Conservation (phyloP, 2,888 invertebrate genomes). For the Taenaris catops region DNA sequence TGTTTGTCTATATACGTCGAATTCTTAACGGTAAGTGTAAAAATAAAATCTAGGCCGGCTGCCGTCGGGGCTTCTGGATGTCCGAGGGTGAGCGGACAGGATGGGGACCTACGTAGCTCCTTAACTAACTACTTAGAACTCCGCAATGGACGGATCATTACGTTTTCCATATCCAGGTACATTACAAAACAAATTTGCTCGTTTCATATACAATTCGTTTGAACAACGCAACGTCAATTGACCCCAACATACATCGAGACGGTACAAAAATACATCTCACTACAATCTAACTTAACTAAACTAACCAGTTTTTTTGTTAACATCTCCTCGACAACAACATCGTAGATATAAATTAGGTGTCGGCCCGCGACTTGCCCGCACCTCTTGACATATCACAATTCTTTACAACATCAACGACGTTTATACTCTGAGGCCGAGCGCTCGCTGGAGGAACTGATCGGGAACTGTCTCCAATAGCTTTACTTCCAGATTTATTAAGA, state of each 20-base stretch:
- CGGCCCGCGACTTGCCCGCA: slow-evolving; percentile 46
- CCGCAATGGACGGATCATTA: slow-evolving; percentile 69
- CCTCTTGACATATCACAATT: slow-evolving; percentile 53
- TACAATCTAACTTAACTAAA: slow-evolving; percentile 59
- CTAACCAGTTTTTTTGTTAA: slow-evolving; percentile 37
- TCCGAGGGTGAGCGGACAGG: slow-evolving; percentile 12
- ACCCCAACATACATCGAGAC: slow-evolving; percentile 45
- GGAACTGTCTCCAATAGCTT: too few species aligned
- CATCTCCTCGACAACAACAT: slow-evolving; percentile 15
- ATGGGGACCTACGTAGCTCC: slow-evolving; percentile 44
- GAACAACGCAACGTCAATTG: slow-evolving; percentile 45
- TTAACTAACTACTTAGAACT: slow-evolving; percentile 52
- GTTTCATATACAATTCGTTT: slow-evolving; percentile 1
- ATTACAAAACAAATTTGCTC: slow-evolving; percentile 7
- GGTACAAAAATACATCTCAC: slow-evolving; percentile 73
- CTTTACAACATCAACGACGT: slow-evolving; percentile 49
- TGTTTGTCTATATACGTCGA: too few species aligned
- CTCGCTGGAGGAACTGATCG: background rate
- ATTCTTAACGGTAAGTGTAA: too few species aligned
- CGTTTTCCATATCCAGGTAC: slow-evolving; percentile 57
- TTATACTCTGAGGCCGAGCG: slow-evolving; percentile 12
- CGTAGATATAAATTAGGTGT: slow-evolving; percentile 7
- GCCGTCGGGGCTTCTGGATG: background rate
- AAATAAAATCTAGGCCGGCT: too few species aligned
- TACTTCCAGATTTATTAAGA: too few species aligned